Base-by-base conservation (phyloP, 2,888 invertebrate genomes). In the Cinara cedri region DNA sequence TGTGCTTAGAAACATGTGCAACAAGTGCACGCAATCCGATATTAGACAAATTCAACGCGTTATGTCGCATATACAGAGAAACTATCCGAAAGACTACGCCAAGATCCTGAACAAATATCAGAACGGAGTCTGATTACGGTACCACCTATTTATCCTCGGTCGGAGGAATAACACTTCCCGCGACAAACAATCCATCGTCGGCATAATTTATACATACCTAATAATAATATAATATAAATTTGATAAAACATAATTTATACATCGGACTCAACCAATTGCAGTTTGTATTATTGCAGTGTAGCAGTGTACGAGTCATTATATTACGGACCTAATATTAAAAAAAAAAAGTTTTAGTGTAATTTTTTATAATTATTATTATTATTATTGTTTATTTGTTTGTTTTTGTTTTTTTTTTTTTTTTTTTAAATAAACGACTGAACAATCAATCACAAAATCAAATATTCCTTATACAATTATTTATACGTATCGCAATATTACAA, bases 51-150 rank as follows among this genome's bases (percentile, higher is more conserved):
- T 93, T 83, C 91, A 92, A 85, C 90, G 90, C 85, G 92, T 93
- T 46, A 87, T 93, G 14, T 89, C 91, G 21, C 91, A 91, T 86
- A 90, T 93, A 76, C 92, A 93, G 84, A 87, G 91, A 83, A 90
- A 91, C 85, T 92, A 89, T 84, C 93, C 93, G 9, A 91, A 91
- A 84, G 92, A 93, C 85, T 93, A 92, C 92, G 88, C 89, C 75
- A 92, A 90, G 86, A 88, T 92, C 83, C 88, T 92, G 24, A 90
- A 90, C 84, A 90, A 91, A 83, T 92, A 91, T 84, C 66, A 72
- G 26, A 63, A 34, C 63, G 63, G 63, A 63, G 34, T 74, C 51
- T 74, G 51, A 74, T 72, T 55, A 10, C 62, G 21, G 57, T 21
- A 14, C 57, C 16, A 9, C 60, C 24, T 24, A 10, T 26, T n/a